Evolutionary conservation across 2,113 vertebrate species (phyloP).

Genomic region (Planiliza haematocheilus): DNA sequence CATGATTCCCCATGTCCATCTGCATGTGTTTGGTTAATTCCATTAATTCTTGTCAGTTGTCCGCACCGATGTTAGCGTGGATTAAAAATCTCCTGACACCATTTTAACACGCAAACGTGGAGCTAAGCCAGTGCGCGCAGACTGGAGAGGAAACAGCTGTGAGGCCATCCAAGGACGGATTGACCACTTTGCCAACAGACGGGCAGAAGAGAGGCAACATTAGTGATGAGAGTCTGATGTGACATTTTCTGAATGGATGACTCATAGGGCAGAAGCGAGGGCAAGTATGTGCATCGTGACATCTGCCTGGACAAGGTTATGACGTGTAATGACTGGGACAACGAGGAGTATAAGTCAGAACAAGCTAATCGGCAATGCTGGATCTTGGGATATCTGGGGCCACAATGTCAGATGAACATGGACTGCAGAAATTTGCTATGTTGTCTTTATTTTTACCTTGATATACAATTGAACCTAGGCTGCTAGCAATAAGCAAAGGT

Average conservation of each 20-base stretch:
- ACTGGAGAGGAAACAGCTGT: slow-evolving; percentile 21
- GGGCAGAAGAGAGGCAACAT: background rate
- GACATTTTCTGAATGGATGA: slow-evolving; percentile 7
- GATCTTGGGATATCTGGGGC: background rate
- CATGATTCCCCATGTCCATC: slow-evolving; percentile 50
- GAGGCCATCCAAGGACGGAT: slow-evolving; percentile 3
- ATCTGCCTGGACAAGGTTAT: slow-evolving; percentile 1
- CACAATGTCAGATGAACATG: background rate
- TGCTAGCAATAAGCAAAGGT: background rate
- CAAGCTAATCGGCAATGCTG: background rate
- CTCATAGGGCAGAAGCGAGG: background rate
- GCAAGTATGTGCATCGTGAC: background rate
- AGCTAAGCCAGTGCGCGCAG: slow-evolving; percentile 22
- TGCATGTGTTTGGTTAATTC: slow-evolving; percentile 51
- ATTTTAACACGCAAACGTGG: slow-evolving; percentile 39
- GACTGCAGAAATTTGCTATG: background rate
- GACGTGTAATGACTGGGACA: slow-evolving; percentile 11
- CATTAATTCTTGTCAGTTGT: slow-evolving; percentile 35
- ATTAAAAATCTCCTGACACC: slow-evolving; percentile 51
- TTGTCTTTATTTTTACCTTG: background rate
- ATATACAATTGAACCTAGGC: background rate
- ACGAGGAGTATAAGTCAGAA: background rate
- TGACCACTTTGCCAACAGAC: background rate
- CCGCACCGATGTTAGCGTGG: slow-evolving; percentile 33
- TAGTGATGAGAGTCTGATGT: background rate